Evolutionary conservation across 2,888 invertebrate species (phyloP), one percentile per base, ranked within the genome.

Genomic region (Microctonus brassicae): DNA sequence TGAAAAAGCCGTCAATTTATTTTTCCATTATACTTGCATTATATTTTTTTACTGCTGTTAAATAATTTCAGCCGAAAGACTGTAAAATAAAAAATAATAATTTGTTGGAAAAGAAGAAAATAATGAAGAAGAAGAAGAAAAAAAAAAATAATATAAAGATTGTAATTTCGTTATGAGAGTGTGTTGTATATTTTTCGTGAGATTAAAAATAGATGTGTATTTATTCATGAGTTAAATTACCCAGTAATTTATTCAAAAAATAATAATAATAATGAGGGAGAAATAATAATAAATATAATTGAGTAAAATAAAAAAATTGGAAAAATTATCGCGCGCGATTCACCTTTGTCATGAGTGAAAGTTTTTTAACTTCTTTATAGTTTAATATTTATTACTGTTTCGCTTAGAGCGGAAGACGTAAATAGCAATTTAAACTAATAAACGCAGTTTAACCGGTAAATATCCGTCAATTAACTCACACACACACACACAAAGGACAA

Each of bases 401-500:
- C 22, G 24, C 24, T 22, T 26, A 24, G 55, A 55, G 47, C 55
- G 55, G 55, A 55, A 55, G 55, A 55, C 22, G 55, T 55, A 24
- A 55, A 55, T 55, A 55, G 55, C 11, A 55, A 55, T 55, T 55
- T 55, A 24, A 55, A 24, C 22, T 55, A 55, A 55, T 55, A 55
- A 55, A 55, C 55, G 26, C 55, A 55, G 26, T 55, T 55, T 55
- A 55, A 55, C 36, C 52, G 36, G 42, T 29, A 68, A 60, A 26
- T 26, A 26, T 58, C 47, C 61, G 34, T 61, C 17, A 61, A 33
- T 68, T 39, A 26, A 55, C 58, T 33, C 60, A 53, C 29, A n/a
- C n/a, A n/a, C 29, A n/a, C n/a, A n/a, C n/a, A 47, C 47, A 47
- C 47, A 47, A 47, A 47, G 17, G 47, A 7, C 47, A 42, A n/a